A percentile compares a stretch with the other conserved stretches of the same genome.
These are phyloP conservation scores for Hippasteria phrygiana DNA, from an alignment of 53 echinoderm and acorn worm genomes.

Conservation along the genomic window DNA sequence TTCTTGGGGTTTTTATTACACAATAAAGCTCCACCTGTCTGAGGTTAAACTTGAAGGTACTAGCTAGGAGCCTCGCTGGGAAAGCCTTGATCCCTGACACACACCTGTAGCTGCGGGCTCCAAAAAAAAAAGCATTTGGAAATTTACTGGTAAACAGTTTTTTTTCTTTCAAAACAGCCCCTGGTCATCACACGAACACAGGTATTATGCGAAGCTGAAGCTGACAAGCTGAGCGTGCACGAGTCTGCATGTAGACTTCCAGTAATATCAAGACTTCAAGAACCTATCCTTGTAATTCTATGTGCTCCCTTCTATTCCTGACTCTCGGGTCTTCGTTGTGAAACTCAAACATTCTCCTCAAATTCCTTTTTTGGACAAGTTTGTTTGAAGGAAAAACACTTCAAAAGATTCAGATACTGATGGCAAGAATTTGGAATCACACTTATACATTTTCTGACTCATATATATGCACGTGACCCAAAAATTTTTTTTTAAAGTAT, in stretches of 20 bases:
- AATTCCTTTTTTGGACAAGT: too few species aligned
- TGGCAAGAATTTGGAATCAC: neutral
- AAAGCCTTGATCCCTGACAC: constrained; percentile 38
- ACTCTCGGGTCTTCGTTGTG: too few species aligned
- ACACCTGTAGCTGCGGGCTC: neutral
- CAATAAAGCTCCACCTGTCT: neutral
- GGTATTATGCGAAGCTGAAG: too few species aligned
- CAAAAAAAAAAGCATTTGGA: neutral
- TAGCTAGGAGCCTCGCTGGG: constrained; percentile 16
- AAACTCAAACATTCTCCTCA: too few species aligned
- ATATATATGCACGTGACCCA: neutral
- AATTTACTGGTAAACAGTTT: neutral
- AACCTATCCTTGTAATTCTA: too few species aligned
- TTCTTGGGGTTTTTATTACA: neutral
- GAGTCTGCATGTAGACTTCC: too few species aligned
- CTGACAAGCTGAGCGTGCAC: too few species aligned
- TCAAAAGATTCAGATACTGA: too few species aligned
- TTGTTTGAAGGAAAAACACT: too few species aligned
- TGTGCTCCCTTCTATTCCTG: too few species aligned
- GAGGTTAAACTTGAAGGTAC: neutral
- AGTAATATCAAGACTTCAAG: too few species aligned
- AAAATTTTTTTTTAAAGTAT: neutral
- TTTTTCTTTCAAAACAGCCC: neutral
- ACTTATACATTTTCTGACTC: neutral
- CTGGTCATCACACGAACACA: neutral